Conservation (phyloP, 1,140 invertebrate species). For the Delia radicum region DNA sequence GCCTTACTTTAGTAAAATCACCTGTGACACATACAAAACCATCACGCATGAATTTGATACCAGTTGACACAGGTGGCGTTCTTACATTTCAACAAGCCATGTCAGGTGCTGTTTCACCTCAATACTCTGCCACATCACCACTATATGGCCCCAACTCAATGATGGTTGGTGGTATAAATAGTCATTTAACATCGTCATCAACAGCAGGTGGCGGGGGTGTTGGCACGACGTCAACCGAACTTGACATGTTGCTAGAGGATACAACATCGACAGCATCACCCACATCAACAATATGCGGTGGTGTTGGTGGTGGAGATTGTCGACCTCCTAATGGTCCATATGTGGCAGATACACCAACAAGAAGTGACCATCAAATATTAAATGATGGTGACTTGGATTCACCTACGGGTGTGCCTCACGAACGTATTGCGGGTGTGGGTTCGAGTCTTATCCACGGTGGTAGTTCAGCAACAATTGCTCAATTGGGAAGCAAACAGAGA, state of each 20-base stretch:
- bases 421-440: conserved; percentile 20
- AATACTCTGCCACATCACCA: conserved; percentile 37
- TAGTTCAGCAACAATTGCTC: conserved; percentile 35
- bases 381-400: conserved; percentile 28
- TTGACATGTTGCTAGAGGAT: conserved; percentile 12
- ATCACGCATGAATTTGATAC: conserved; percentile 27
- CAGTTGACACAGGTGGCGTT: conserved; percentile 35
- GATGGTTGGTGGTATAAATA: neutral
- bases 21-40: conserved; percentile 31
- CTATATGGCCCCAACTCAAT: neutral
- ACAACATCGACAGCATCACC: conserved; percentile 3
- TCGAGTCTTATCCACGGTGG: conserved; percentile 26
- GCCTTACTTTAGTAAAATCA: conserved; percentile 38
- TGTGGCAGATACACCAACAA: conserved; percentile 27
- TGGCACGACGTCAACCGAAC: neutral
- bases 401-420: conserved; percentile 33
- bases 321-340: conserved; percentile 21
- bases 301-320: neutral
- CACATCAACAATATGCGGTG: conserved; percentile 3
- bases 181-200: neutral
- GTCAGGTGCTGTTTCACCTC: conserved; percentile 51
- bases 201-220: conserved; percentile 15
- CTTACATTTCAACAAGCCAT: conserved; percentile 52
- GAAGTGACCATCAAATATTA: neutral
- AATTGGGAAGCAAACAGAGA: conserved; percentile 31